Conservation (phyloP, 2,888 invertebrate species). For the Capitulum mitella region DNA sequence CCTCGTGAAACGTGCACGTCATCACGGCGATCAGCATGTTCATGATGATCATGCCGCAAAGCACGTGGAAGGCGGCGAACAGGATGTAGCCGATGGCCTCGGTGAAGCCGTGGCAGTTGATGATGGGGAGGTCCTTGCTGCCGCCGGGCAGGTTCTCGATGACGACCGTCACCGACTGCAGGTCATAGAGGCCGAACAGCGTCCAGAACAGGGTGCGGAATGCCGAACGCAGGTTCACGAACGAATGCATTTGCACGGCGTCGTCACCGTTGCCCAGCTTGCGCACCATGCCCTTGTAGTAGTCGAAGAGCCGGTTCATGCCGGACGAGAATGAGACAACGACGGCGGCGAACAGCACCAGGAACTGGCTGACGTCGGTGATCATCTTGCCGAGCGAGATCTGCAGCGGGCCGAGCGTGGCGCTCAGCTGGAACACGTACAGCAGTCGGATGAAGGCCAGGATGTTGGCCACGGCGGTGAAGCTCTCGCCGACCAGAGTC, state of each 20-base stretch:
- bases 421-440: slow-evolving; percentile 56
- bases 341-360: slow-evolving; percentile 55
- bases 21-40: slow-evolving; percentile 70
- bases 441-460: slow-evolving; percentile 58
- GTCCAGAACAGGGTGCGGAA: slow-evolving; percentile 63
- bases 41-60: slow-evolving; percentile 62
- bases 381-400: slow-evolving; percentile 58
- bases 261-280: slow-evolving; percentile 54
- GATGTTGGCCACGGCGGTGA: slow-evolving; percentile 59
- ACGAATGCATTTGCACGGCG: slow-evolving; percentile 52
- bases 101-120: slow-evolving; percentile 55
- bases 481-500: slow-evolving; percentile 57
- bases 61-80: slow-evolving; percentile 55
- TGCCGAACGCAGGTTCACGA: slow-evolving; percentile 53
- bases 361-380: slow-evolving; percentile 57
- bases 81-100: slow-evolving; percentile 60
- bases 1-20: slow-evolving; percentile 65
- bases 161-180: slow-evolving; percentile 58
- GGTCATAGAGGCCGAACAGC: slow-evolving; percentile 58
- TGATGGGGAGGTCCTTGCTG: slow-evolving; percentile 38
- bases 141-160: slow-evolving; percentile 54
- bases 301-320: slow-evolving; percentile 56
- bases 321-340: slow-evolving; percentile 56
- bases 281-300: slow-evolving; percentile 58
- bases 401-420: slow-evolving; percentile 56